phyloP scores from a whole-genome alignment of 2,888 invertebrate species.

The Cataglyphis altisquamis region DNA sequence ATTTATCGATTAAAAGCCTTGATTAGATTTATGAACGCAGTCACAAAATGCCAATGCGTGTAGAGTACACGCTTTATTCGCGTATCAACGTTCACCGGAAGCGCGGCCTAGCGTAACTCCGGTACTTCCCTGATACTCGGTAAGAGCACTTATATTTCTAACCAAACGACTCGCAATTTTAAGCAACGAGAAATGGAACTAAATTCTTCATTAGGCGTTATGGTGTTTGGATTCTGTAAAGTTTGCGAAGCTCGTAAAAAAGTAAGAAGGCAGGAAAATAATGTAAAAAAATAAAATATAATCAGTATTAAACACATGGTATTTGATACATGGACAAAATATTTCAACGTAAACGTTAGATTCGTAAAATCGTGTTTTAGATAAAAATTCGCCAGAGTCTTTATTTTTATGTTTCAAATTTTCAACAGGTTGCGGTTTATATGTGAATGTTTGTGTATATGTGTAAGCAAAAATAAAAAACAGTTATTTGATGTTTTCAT shows the following conservation, averaged over 20 bases:
- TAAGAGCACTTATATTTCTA: constrained; percentile 53
- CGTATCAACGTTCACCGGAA: constrained; percentile 77
- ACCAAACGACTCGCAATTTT: constrained; percentile 34
- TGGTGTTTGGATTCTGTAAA: background rate
- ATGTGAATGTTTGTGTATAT: background rate
- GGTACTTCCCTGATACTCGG: constrained; percentile 73
- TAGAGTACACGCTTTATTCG: constrained; percentile 31
- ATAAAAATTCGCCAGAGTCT: background rate
- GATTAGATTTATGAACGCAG: constrained; percentile 15
- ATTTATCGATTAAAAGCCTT: constrained; percentile 19
- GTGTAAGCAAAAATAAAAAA: constrained; percentile 9
- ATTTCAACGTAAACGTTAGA: background rate
- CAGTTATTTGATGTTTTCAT: constrained; percentile 16
- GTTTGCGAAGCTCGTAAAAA: background rate
- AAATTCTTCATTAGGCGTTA: background rate
- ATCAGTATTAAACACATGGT: background rate
- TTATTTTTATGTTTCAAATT: background rate
- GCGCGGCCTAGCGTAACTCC: constrained; percentile 85
- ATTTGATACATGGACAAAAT: background rate
- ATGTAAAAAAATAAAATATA: background rate
- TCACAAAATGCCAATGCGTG: constrained; percentile 28
- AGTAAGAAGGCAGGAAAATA: background rate
- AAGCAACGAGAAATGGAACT: background rate
- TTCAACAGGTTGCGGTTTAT: constrained; percentile 41
- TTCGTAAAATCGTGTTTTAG: background rate